These are phyloP conservation scores for Zosterops pallidus DNA, from an alignment of 2,113 vertebrate genomes.

Conservation along the genomic window DNA sequence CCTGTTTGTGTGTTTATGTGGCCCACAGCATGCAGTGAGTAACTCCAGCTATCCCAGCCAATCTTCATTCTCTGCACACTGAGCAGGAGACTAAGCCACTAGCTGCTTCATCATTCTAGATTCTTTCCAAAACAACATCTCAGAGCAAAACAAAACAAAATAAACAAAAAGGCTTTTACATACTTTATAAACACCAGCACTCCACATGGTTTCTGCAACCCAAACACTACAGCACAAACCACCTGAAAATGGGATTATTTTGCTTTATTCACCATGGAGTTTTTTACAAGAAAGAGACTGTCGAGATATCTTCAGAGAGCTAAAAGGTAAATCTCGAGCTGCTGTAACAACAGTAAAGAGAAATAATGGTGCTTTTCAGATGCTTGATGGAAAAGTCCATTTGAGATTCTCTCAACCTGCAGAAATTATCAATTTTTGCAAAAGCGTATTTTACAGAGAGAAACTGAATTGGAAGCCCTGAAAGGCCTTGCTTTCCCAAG, in stretches of 20 bases:
- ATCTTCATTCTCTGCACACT: not conserved
- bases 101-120: not conserved
- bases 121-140: not conserved
- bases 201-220: not conserved
- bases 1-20: not conserved
- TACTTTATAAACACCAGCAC: not conserved
- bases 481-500: not conserved
- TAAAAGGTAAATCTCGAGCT: not conserved
- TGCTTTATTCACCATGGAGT: not conserved
- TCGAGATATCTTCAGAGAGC: not conserved
- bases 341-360: not conserved
- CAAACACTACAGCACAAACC: not conserved
- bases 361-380: not conserved
- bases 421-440: slow-evolving; percentile 42
- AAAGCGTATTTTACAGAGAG: slow-evolving; percentile 1
- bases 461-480: not conserved
- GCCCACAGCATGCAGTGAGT: not conserved
- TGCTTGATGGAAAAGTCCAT: slow-evolving; percentile 24
- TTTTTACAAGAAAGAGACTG: not conserved
- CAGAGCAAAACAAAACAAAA: not conserved
- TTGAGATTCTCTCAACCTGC: slow-evolving; percentile 38
- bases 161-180: not conserved
- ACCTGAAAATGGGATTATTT: not conserved
- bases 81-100: not conserved
- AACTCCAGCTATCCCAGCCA: not conserved